These are phyloP conservation scores for Hirtodrosophila alboralis DNA, from an alignment of 2,888 invertebrate species.

Conservation along the genomic window DNA sequence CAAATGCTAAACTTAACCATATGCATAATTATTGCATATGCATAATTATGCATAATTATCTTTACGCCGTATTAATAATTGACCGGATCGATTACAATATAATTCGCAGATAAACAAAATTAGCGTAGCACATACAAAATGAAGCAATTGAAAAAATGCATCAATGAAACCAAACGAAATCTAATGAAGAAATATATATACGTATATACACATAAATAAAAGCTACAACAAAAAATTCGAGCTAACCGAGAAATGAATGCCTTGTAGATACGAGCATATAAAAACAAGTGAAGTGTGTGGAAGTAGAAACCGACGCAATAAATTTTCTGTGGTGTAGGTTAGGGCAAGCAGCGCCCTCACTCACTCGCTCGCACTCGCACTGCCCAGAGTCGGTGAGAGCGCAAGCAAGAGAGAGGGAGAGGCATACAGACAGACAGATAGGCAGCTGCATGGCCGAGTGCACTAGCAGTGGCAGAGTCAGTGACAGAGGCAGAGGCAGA, in stretches of 20 bases:
- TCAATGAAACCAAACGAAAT: slow-evolving; percentile 59
- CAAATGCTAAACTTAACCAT: slow-evolving; percentile 21
- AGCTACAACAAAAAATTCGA: slow-evolving; percentile 23
- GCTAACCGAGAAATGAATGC: slow-evolving; percentile 46
- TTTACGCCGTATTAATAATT: slow-evolving; percentile 30
- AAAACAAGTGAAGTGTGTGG: slow-evolving; percentile 33
- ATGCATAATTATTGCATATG: slow-evolving; percentile 38
- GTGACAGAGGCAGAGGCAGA: slow-evolving; percentile 18
- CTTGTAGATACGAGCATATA: slow-evolving; percentile 42
- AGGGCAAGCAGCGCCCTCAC: slow-evolving; percentile 57
- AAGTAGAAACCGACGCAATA: slow-evolving; percentile 69
- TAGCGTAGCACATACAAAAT: slow-evolving; percentile 6
- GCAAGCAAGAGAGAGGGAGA: slow-evolving; percentile 1
- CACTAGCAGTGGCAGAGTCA: slow-evolving; percentile 36
- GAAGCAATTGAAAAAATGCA: slow-evolving; percentile 14
- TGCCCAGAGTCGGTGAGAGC: slow-evolving; percentile 1
- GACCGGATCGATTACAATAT: slow-evolving; percentile 40
- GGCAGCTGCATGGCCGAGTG: slow-evolving; percentile 51
- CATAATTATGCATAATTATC: slow-evolving; percentile 32
- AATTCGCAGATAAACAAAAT: slow-evolving; percentile 22
- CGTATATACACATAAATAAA: too few species aligned
- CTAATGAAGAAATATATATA: slow-evolving; percentile 44
- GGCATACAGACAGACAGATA: slow-evolving; percentile 1
- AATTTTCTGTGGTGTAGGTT: slow-evolving; percentile 74
- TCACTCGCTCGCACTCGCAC: slow-evolving; percentile 25